Conservation (phyloP, 2,888 invertebrate genomes). For the Noctua fimbriata region DNA sequence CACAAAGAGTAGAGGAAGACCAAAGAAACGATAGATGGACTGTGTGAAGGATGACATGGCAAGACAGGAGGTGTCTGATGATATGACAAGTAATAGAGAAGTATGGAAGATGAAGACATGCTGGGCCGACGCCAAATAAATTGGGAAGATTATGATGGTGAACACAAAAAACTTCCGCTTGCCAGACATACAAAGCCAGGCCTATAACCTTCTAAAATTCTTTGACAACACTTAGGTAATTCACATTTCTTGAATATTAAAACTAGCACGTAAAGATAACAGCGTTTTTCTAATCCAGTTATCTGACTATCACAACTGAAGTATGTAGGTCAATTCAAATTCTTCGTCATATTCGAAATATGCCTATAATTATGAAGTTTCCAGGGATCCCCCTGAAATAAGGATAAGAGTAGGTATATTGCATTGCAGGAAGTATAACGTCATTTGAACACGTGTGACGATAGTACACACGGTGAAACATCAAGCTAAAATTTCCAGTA, state of each 20-base stretch:
- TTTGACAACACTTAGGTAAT: not conserved
- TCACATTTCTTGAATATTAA: not conserved
- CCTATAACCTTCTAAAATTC: not conserved
- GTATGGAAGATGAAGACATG: no score
- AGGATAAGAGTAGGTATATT: not conserved
- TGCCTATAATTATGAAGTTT: not conserved
- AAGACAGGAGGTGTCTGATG: no score
- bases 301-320: constrained; percentile 12
- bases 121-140: no score
- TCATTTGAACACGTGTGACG: not conserved
- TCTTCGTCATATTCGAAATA: constrained; percentile 7
- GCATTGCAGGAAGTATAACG: not conserved
- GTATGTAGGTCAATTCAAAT: constrained; percentile 32
- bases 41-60: no score
- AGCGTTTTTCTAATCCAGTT: constrained; percentile 10
- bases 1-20: no score
- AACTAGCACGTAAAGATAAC: constrained; percentile 36
- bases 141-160: not conserved
- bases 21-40: no score
- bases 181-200: not conserved
- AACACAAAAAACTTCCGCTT: not conserved
- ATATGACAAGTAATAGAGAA: no score
- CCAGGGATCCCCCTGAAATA: constrained; percentile 24
- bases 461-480: not conserved
- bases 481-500: no score